Conservation (phyloP, 2,113 vertebrate species). For the Salvelinus namaycush region DNA sequence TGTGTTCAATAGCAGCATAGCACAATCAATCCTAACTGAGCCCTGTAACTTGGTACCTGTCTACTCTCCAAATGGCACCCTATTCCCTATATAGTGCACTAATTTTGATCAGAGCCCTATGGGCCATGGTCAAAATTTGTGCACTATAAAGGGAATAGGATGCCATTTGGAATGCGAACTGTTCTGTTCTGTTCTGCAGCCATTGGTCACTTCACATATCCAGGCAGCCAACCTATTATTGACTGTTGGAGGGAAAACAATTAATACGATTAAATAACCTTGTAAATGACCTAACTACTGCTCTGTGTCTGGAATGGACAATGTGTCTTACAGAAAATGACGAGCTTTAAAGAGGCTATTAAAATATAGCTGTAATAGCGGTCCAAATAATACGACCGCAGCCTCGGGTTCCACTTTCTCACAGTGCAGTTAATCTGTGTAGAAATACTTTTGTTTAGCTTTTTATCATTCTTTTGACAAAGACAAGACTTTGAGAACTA, state of each 20-base stretch:
- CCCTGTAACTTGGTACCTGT: background rate
- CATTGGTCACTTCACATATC: conserved; percentile 18
- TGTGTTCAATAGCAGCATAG: too few relatives aligned
- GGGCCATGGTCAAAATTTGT: too few relatives aligned
- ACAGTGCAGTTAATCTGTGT: background rate
- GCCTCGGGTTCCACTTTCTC: background rate
- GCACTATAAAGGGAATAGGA: too few relatives aligned
- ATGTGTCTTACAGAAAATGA: background rate
- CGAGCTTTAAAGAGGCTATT: background rate
- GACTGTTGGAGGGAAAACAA: conserved; percentile 9
- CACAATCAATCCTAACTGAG: background rate
- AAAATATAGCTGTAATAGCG: background rate
- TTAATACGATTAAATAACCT: conserved; percentile 30
- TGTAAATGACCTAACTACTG: conserved; percentile 41
- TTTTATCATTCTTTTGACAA: background rate
- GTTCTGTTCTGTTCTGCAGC: background rate
- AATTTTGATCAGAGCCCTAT: too few relatives aligned
- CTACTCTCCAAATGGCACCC: conserved; percentile 1
- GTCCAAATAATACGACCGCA: too few relatives aligned
- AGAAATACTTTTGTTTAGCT: background rate
- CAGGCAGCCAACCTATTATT: conserved; percentile 11
- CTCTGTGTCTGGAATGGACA: background rate
- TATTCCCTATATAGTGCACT: background rate
- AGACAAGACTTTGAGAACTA: background rate
- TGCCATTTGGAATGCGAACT: too few relatives aligned